Base-by-base conservation (phyloP, 2,797 vertebrate genomes). In the Lacerta viridis region DNA sequence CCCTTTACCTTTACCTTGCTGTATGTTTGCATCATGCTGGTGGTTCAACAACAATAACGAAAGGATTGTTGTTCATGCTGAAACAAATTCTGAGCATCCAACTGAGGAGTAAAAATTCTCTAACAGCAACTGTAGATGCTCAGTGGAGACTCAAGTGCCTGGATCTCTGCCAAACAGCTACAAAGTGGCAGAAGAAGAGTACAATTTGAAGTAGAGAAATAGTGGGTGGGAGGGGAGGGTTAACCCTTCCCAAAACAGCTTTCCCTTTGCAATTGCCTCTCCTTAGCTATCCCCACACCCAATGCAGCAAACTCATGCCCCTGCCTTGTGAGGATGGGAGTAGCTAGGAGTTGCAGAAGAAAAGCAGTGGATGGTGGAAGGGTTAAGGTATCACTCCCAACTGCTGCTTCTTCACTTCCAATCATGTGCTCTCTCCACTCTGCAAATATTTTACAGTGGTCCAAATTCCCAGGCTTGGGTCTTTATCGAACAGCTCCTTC, bases 41-140 rank as follows among this genome's bases (percentile, higher is more conserved):
- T 20, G 18, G 23, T 46, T 64, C 3, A n/a, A 43, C 17, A 69
- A 84, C 75, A 71, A 17, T n/a, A 5, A 50, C 25, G 27, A 55
- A 29, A 29, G 15, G 7, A 43, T 13, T 5, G 36, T 10, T 18
- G 29, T 59, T 74, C 18, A 25, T 41, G 41, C 8, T 66, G 69
- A 82, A 46, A 64, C 66, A 75, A 76, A 82, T 46, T 46, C 46
- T 39, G 41, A 55, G 43, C 76, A 86, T 79, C 43, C 85, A 55
- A 29, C 15, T 43, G 15, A 83, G 69, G 41, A 69, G 17, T 5
- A 9, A 25, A n/a, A 68, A 43, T 7, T 2, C 7, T 50, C 39
- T n/a, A 83, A 43, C 5, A 68, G 27, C 29, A 25, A 66, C 39
- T 64, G n/a, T 78, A 80, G 13, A 59, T 7, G 20, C 20, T 20